These are phyloP conservation scores for Serranus cabrilla DNA, from an alignment of 2,797 vertebrate species.

Conservation along the genomic window DNA sequence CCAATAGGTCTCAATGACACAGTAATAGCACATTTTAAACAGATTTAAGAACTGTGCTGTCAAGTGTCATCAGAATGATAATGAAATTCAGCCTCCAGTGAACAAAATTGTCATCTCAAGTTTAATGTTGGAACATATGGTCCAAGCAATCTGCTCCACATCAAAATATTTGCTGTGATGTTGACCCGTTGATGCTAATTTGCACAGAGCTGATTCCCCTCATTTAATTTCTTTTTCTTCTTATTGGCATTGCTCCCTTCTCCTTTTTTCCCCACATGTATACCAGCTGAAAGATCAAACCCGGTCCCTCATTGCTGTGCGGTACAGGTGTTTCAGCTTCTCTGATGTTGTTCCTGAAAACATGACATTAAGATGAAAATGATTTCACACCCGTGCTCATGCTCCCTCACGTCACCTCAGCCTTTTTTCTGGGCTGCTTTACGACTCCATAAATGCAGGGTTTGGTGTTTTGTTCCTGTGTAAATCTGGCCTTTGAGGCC, in stretches of 20 bases:
- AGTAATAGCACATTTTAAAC: neutral
- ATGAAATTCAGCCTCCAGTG: neutral
- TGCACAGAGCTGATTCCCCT: slow-evolving; percentile 7
- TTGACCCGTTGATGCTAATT: neutral
- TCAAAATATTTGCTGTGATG: slow-evolving; percentile 14
- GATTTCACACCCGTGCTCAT: slow-evolving; percentile 13
- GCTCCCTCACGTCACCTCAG: slow-evolving; percentile 12
- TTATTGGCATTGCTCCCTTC: neutral
- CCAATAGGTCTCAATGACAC: neutral
- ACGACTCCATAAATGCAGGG: slow-evolving; percentile 38
- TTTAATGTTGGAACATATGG: slow-evolving; percentile 7
- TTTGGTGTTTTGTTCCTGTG: slow-evolving; percentile 40
- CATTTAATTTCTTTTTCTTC: slow-evolving; percentile 5
- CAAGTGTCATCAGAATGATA: neutral
- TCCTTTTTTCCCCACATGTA: neutral
- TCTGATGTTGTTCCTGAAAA: slow-evolving; percentile 41
- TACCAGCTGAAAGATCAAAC: slow-evolving; percentile 3
- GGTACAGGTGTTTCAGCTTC: neutral
- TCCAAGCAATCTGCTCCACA: slow-evolving; percentile 16
- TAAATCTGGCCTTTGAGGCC: slow-evolving; percentile 35
- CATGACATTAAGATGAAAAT: slow-evolving; percentile 31
- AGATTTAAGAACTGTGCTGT: neutral
- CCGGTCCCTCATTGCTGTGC: neutral
- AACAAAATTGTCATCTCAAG: neutral
- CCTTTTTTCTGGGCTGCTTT: slow-evolving; percentile 27